A percentile compares a stretch with the other conserved stretches of the same genome.
Conservation (phyloP, 2,888 invertebrate species). For the Pheosia gnoma region DNA sequence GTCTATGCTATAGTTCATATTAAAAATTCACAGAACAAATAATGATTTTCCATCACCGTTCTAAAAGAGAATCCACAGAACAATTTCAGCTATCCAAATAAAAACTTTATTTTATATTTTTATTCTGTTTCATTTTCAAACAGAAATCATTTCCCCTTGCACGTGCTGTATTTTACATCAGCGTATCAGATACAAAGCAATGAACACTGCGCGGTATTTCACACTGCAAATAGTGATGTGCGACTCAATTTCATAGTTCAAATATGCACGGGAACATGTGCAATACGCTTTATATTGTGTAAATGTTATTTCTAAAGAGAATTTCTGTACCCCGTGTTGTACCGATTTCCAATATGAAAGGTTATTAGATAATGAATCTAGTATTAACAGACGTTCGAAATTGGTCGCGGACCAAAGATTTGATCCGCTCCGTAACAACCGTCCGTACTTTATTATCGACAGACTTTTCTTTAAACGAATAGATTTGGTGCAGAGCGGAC, state of each 20-base stretch:
- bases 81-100: constrained; percentile 5
- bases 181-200: constrained; percentile 17
- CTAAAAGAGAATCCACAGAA: background rate
- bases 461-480: too few relatives aligned
- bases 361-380: too few relatives aligned
- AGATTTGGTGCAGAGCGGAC: too few relatives aligned
- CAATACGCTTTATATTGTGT: constrained; percentile 17
- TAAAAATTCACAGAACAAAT: too few relatives aligned
- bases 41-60: background rate
- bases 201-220: constrained; percentile 21
- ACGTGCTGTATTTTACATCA: constrained; percentile 10
- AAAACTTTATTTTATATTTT: background rate
- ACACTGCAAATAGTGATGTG: constrained; percentile 31
- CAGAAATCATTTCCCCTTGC: background rate
- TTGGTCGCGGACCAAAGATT: too few relatives aligned
- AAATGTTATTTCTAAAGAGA: constrained; percentile 5
- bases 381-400: too few relatives aligned
- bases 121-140: too few relatives aligned
- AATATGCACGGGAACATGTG: constrained; percentile 29
- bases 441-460: too few relatives aligned
- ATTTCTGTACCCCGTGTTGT: too few relatives aligned
- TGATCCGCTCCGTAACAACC: too few relatives aligned
- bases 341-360: too few relatives aligned
- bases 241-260: constrained; percentile 49
- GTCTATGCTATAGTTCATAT: too few relatives aligned